Percentiles rank a stretch among this genome's conserved stretches.
phyloP scores from a whole-genome alignment of 2,113 vertebrate genomes.

The Zosterops borbonicus region DNA sequence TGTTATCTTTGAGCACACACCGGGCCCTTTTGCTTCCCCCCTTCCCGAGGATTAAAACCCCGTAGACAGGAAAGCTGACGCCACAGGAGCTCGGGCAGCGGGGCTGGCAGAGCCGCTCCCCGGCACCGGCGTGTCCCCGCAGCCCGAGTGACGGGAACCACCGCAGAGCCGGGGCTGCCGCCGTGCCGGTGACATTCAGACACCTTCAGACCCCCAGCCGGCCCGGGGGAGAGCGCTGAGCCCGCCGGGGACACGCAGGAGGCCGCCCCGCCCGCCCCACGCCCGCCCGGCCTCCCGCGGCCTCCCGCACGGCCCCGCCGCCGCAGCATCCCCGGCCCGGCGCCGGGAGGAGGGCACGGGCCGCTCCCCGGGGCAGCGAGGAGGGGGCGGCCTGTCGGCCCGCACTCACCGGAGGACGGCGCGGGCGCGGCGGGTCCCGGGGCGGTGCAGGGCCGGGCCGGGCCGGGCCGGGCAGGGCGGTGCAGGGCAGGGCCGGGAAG shows the following conservation, averaged over 20 bases:
- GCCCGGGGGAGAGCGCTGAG: background rate
- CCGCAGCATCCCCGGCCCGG: too few species aligned
- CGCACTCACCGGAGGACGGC: too few species aligned
- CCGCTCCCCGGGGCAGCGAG: too few species aligned
- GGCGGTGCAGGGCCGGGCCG: too few species aligned
- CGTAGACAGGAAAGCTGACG: background rate
- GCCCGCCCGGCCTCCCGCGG: too few species aligned
- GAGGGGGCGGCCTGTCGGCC: too few species aligned
- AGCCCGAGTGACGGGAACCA: fast-evolving
- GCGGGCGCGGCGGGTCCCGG: too few species aligned
- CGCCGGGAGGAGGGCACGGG: too few species aligned
- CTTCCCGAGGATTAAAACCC: background rate
- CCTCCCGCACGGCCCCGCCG: too few species aligned
- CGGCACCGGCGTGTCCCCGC: background rate
- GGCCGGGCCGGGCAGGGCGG: too few species aligned
- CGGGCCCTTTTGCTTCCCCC: background rate
- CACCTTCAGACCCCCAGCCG: background rate
- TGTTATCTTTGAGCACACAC: fast-evolving
- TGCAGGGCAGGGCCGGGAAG: too few species aligned
- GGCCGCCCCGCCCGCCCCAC: background rate
- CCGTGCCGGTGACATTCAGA: background rate
- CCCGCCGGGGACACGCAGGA: background rate
- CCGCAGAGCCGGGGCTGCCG: background rate
- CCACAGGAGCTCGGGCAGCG: background rate
- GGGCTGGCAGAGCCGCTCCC: background rate